Evolutionary conservation across 2,113 vertebrate genomes (phyloP).

Genomic region (Serinus canaria): DNA sequence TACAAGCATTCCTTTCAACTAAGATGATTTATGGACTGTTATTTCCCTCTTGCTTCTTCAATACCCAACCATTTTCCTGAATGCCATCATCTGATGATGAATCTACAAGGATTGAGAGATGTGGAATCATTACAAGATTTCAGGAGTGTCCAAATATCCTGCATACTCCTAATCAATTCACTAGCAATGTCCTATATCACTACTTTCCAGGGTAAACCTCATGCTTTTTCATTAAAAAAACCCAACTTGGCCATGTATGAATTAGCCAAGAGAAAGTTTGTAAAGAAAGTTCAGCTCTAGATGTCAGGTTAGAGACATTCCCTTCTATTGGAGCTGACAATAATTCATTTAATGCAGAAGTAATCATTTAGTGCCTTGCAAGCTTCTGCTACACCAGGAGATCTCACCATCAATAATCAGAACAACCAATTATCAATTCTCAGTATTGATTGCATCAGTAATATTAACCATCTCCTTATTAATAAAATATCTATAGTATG

Average conservation of each 20-base stretch:
- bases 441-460: not conserved
- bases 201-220: not conserved
- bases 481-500: not conserved
- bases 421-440: not conserved
- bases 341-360: not conserved
- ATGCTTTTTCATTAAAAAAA: not conserved
- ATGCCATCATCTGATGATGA: not conserved
- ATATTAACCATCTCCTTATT: not conserved
- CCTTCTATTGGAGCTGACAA: not conserved
- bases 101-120: not conserved
- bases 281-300: not conserved
- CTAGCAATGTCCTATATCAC: not conserved
- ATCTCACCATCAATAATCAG: not conserved
- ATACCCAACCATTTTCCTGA: not conserved
- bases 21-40: not conserved
- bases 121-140: not conserved
- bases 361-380: not conserved
- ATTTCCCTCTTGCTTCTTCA: not conserved
- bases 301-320: not conserved
- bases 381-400: not conserved
- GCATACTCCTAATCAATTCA: not conserved
- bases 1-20: slow-evolving; percentile 6
- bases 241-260: not conserved
- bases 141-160: not conserved
- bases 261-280: not conserved